Evolutionary conservation across 2,888 invertebrate genomes (phyloP), one percentile per base, ranked within the genome.

Genomic region (Hypomecis atomaria): DNA sequence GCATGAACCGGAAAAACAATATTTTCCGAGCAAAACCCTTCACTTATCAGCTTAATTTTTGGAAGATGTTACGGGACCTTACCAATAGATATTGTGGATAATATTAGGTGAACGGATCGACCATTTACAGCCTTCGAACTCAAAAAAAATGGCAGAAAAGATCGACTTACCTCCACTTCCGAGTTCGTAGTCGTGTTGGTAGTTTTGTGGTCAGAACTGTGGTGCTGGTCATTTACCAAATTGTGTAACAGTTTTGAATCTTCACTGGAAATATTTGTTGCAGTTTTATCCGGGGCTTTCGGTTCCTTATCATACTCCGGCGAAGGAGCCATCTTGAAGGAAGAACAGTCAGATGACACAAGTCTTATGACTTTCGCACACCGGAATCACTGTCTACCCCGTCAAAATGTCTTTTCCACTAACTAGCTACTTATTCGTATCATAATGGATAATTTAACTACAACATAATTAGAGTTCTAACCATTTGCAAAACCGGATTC

Each of bases 251-350:
- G 84, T 84, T 91, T 93, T 62, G 91, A 86, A 81, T 94, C 94
- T 76, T 94, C 90, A 76, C 81, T 84, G 70, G 84, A 79, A 74
- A 84, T 82, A 78, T 79, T 85, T 77, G 87, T 82, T 72, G 82
- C 83, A 88, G 86, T 89, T 94, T 95, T 95, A 90, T 96, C 95
- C 79, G 95, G 95, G 84, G 95, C 95, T 92, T 96, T 95, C 72
- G 95, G 95, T 94, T 95, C 95, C 93, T 94, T 95, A 92, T 95
- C 95, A 93, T 95, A 94, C 90, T 95, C 95, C 90, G 96, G 96
- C 90, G 95, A 95, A 93, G 96, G 95, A 94, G 95, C 95, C 96
- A 96, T 96, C 93, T 95, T 95, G 93, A 89, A 90, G 90, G 92
- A 90, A 92, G 90, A 89, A 86, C 86, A 93, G 91, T 92, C 93